These are phyloP conservation scores for Drosophila mulleri DNA, from an alignment of 2,888 invertebrate species.

Conservation along the genomic window DNA sequence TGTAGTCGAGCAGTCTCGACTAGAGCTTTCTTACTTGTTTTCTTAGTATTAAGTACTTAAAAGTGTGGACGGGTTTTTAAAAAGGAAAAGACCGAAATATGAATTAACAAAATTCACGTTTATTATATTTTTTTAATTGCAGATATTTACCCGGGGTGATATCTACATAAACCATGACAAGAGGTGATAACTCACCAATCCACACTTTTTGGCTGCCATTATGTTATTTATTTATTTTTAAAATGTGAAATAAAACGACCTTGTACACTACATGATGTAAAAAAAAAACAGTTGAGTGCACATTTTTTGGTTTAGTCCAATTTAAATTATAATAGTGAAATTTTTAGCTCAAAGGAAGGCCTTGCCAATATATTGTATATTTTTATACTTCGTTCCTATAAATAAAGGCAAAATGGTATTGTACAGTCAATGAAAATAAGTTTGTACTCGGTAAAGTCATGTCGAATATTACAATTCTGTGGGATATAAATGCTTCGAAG, in stretches of 20 bases:
- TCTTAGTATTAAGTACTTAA: no score
- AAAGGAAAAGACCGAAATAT: no score
- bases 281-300: not conserved
- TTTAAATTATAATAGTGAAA: constrained; percentile 12
- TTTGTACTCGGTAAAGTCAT: not conserved
- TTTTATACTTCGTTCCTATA: constrained; percentile 4
- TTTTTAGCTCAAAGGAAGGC: not conserved
- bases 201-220: constrained; percentile 25
- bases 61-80: no score
- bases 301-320: constrained; percentile 10
- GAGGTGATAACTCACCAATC: constrained; percentile 31
- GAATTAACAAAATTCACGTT: not conserved
- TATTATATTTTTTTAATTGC: constrained; percentile 37
- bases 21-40: no score
- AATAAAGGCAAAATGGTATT: constrained; percentile 1
- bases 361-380: constrained; percentile 10
- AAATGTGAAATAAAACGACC: constrained; percentile 13
- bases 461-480: not conserved
- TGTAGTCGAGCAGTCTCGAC: no score
- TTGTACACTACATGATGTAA: constrained; percentile 14
- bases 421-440: not conserved
- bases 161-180: constrained; percentile 27
- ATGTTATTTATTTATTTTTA: constrained; percentile 23
- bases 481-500: not conserved
- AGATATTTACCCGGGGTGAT: constrained; percentile 34